phyloP scores from a whole-genome alignment of 2,797 vertebrate species.

The Odontamblyopus rebecca region DNA sequence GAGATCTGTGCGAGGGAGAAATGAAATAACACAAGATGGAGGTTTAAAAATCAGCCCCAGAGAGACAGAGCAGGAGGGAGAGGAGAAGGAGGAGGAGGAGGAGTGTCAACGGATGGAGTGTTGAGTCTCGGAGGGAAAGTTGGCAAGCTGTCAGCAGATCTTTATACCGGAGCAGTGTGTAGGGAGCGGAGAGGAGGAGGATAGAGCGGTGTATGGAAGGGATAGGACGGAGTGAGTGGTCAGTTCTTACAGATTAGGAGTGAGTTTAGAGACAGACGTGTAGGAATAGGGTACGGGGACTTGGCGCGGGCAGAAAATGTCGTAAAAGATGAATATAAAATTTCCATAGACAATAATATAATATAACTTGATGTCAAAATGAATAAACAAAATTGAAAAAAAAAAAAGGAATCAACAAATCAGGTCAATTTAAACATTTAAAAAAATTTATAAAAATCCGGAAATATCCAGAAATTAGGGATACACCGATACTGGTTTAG shows the following conservation, averaged over 20 bases:
- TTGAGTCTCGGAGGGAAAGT: constrained; percentile 26
- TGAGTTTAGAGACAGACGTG: not conserved
- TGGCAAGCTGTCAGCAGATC: constrained; percentile 47
- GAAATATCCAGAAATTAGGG: too few species aligned
- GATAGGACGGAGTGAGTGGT: constrained; percentile 8
- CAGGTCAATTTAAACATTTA: too few species aligned
- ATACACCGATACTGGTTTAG: too few species aligned
- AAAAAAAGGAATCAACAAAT: too few species aligned
- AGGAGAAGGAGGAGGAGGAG: constrained; percentile 2
- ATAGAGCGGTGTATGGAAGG: constrained; percentile 18
- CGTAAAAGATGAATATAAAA: not conserved
- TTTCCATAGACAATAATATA: not conserved
- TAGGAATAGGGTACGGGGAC: not conserved
- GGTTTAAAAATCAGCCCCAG: constrained; percentile 11
- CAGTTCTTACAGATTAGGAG: constrained; percentile 13
- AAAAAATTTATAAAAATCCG: too few species aligned
- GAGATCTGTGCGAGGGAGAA: constrained; percentile 31
- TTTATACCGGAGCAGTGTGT: constrained; percentile 20
- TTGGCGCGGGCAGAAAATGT: not conserved
- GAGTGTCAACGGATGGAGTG: constrained; percentile 12
- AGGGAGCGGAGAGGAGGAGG: too few species aligned
- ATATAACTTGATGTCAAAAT: too few species aligned
- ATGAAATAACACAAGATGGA: constrained; percentile 24
- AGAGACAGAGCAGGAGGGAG: not conserved
- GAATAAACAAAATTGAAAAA: too few species aligned